Evolutionary conservation across 1,140 invertebrate species (phyloP), one percentile per base, ranked within the genome.

Genomic region (Trachelipus rathkii): DNA sequence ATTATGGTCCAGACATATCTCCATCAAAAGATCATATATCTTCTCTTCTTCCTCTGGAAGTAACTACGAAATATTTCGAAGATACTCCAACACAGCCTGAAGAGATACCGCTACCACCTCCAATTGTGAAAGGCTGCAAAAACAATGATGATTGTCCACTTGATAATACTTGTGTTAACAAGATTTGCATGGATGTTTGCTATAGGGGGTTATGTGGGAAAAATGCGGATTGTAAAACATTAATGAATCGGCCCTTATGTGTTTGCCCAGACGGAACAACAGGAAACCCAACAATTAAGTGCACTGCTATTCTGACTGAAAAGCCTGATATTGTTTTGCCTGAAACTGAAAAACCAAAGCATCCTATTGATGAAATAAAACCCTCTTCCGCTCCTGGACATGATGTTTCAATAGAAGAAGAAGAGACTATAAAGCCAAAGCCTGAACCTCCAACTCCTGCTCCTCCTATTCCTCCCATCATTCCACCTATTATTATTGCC

Each of bases 131-230:
- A n/a, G 83, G 83, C 44, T 85, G 84, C 79, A 77, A 76, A 67
- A 82, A 68, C 23, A 82, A 84, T 76, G 76, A 75, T 24, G 82
- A 84, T 10, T 85, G 84, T 77, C 72, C 82, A 4, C 80, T 77
- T 53, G 78, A 84, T 60, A 82, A 84, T 73, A 82, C 82, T 11
- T 85, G 84, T 77, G 74, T 85, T 10, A 83, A 81, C 77, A 78
- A 81, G 5, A 74, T 81, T 21, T 84, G 83, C 71, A 60, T 82
- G 24, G 67, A 76, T 24, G 66, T 74, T 50, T 76, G 75, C 19
- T 71, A 76, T 21, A 10, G 43, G 11, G 46, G 46, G 15, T 60
- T 74, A 3, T 76, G 75, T 66, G 75, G 75, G 6, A 21, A 24
- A 15, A 83, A 83, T 78, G 83, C 83, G 11, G 50, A 83, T 11